Conservation (phyloP, 1,140 invertebrate genomes). For the Leptopilina boulardi region DNA sequence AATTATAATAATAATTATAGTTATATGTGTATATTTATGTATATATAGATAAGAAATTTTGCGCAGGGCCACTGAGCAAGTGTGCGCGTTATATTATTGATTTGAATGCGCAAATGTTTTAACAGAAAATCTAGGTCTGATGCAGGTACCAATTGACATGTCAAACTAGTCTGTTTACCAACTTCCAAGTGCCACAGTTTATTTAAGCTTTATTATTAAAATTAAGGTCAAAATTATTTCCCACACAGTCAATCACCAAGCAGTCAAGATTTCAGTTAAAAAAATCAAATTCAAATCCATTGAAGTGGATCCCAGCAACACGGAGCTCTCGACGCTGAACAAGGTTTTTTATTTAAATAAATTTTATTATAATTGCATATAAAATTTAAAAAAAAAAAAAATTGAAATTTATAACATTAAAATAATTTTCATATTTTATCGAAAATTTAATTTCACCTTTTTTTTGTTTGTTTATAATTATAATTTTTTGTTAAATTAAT, state of each 20-base stretch:
- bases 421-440: too few relatives aligned
- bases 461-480: too few relatives aligned
- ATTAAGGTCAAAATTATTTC: background rate
- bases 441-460: too few relatives aligned
- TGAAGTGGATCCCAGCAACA: conserved; percentile 67
- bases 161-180: conserved; percentile 36
- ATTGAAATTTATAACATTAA: too few relatives aligned
- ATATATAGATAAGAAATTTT: background rate
- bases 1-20: background rate
- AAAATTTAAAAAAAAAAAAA: conserved; percentile 29
- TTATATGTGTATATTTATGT: background rate
- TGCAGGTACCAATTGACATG: conserved; percentile 41
- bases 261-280: conserved; percentile 33
- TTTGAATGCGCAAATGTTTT: conserved; percentile 70
- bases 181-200: conserved; percentile 8
- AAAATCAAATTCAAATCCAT: conserved; percentile 39
- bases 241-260: conserved; percentile 29
- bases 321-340: conserved; percentile 74
- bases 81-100: conserved; percentile 66
- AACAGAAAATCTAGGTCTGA: conserved; percentile 30
- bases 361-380: too few relatives aligned
- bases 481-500: too few relatives aligned
- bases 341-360: conserved; percentile 61
- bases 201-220: background rate
- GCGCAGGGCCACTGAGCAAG: conserved; percentile 20